Evolutionary conservation across 2,797 vertebrate genomes (phyloP).

Genomic region (Sarcophilus harrisii): DNA sequence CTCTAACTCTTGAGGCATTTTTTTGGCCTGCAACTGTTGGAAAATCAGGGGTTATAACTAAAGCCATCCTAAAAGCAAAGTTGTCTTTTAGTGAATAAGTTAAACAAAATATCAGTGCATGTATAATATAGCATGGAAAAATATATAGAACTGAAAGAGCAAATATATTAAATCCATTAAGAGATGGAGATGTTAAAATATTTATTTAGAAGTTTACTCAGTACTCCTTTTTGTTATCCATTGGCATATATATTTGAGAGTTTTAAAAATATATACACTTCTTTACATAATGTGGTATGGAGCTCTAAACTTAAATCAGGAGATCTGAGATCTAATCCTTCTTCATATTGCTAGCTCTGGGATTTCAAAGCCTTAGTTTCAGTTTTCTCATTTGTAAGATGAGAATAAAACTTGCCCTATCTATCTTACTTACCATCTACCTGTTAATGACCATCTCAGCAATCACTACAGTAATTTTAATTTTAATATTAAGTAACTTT

Average conservation of each 20-base stretch:
- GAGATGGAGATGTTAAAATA: not conserved
- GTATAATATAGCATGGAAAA: not conserved
- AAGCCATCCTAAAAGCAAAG: conserved; percentile 18
- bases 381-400: not conserved
- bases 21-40: not conserved
- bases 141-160: not conserved
- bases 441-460: not conserved
- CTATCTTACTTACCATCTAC: not conserved
- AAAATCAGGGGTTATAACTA: not conserved
- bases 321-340: not conserved
- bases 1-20: not conserved
- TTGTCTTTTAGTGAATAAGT: conserved; percentile 22
- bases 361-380: not conserved
- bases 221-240: not conserved
- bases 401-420: not conserved
- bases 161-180: not conserved
- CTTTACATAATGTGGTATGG: not conserved
- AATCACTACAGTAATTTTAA: not conserved
- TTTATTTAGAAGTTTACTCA: not conserved
- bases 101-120: not conserved
- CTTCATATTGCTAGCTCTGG: not conserved
- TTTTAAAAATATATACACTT: not conserved
- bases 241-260: not conserved
- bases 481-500: not conserved
- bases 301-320: not conserved